Base-by-base conservation (phyloP, 1,140 invertebrate genomes). In the Saccostrea echinata region DNA sequence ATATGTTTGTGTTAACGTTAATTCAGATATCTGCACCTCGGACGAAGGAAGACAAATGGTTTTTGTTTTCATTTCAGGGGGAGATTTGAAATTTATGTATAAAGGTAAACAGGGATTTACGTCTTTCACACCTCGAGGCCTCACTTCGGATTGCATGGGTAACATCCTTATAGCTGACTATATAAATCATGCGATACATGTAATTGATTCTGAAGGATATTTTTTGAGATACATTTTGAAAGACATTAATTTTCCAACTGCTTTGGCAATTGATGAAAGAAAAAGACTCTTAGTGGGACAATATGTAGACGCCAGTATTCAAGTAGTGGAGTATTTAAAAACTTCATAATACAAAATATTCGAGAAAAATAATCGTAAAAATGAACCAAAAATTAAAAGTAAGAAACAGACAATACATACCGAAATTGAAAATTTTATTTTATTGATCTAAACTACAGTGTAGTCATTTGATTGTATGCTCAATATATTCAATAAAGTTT, bases 141-240 rank as follows among this genome's bases (percentile, higher is more conserved):
- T 61, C 18, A 16, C 55, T 61, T 21, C 55, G 21, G 16, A 61
- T n/a, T 21, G 55, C 55, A 2, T 61, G 18, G 55, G 55, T 61
- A 61, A 61, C 55, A 61, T 61, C n/a, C 55, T 61, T 21, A 61
- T 61, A 21, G 55, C 55, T 61, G 55, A 61, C n/a, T 61, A 61
- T 61, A 21, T 61, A 2, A 61, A 61, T 21, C 55, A 61, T n/a
- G n/a, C 55, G 1, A n/a, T 61, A 21, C 55, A 61, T 61, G n/a
- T 61, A 1, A 61, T 61, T 21, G 55, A 61, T n/a, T 21, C 18
- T 61, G 55, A 61, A 61, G 55, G 55, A 61, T 1, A n/a, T 21
- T 61, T 61, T n/a, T 61, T 61, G n/a, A 18, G 8, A n/a, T 61
- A 61, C 18, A n/a, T 61, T n/a, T 61, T 21, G 16, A 61, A 18